Percentiles rank a stretch among this genome's conserved stretches.
phyloP scores from a whole-genome alignment of 1,140 invertebrate species.

The Ips typographus region DNA sequence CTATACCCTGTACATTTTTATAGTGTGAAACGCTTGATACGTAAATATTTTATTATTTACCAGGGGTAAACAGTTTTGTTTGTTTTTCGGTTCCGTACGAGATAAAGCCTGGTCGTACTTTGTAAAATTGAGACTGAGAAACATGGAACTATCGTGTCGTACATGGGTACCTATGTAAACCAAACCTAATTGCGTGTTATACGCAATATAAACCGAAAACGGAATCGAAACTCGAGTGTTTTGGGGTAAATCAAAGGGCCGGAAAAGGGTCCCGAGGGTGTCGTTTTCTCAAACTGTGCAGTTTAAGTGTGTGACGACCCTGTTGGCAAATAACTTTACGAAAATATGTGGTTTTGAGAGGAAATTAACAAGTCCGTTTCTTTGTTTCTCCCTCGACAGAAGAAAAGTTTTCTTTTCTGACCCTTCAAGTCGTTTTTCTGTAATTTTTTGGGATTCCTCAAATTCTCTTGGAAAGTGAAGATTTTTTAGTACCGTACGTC shows the following conservation, averaged over 20 bases:
- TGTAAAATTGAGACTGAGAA: background rate
- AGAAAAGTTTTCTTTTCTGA: too few relatives aligned
- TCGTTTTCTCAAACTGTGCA: background rate
- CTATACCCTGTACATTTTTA: slow-evolving; percentile 13
- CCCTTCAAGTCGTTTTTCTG: too few relatives aligned
- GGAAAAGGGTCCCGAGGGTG: background rate
- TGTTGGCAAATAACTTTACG: too few relatives aligned
- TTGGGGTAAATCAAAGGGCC: background rate
- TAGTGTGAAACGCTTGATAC: slow-evolving; percentile 26
- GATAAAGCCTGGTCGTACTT: slow-evolving; percentile 18
- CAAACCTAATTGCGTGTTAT: background rate
- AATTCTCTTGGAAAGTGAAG: too few relatives aligned
- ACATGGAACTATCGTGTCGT: background rate
- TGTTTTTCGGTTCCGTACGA: slow-evolving; percentile 21
- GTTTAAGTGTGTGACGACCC: background rate
- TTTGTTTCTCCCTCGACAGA: too few relatives aligned
- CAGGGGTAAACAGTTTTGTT: slow-evolving; percentile 25
- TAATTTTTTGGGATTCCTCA: too few relatives aligned
- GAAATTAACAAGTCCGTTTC: too few relatives aligned
- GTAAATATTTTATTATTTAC: slow-evolving; percentile 35
- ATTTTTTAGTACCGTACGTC: too few relatives aligned
- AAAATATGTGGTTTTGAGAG: too few relatives aligned
- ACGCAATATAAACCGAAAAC: background rate
- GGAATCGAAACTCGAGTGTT: background rate
- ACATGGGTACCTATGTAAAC: background rate